These are phyloP conservation scores for Malthinus flaveolus DNA, from an alignment of 2,888 invertebrate species.

Conservation along the genomic window DNA sequence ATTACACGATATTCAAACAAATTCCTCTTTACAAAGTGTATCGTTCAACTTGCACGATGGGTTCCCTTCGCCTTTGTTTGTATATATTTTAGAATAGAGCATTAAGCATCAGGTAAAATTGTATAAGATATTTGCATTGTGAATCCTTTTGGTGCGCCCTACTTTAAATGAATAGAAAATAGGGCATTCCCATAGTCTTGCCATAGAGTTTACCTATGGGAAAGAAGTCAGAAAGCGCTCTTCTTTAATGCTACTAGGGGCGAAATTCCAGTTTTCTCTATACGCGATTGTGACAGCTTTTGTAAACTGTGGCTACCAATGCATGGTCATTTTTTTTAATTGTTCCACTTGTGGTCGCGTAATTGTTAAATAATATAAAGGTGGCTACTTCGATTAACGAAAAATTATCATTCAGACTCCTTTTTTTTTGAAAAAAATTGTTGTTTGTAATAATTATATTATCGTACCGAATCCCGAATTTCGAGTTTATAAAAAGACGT, in stretches of 20 bases:
- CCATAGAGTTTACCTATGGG: constrained; percentile 29
- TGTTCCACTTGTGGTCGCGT: not conserved
- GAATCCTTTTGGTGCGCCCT: constrained; percentile 27
- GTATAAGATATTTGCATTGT: constrained; percentile 34
- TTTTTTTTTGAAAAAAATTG: too few relatives aligned
- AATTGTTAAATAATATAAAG: too few relatives aligned
- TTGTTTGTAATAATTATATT: too few relatives aligned
- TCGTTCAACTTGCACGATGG: not conserved
- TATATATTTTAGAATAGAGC: constrained; percentile 15
- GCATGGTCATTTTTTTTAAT: constrained; percentile 11
- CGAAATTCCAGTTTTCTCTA: constrained; percentile 17
- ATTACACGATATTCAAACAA: not conserved
- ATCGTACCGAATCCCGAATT: too few relatives aligned
- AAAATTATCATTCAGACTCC: too few relatives aligned
- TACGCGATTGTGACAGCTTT: constrained; percentile 16
- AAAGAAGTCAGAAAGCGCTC: constrained; percentile 27
- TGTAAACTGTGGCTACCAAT: constrained; percentile 17
- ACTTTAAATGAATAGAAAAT: constrained; percentile 34
- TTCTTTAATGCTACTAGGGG: constrained; percentile 16
- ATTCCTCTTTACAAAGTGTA: not conserved
- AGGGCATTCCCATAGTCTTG: constrained; percentile 32
- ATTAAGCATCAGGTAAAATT: constrained; percentile 31
- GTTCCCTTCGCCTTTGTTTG: constrained; percentile 8
- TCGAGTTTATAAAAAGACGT: too few relatives aligned
- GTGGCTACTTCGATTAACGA: too few relatives aligned